Conservation (phyloP, 1,140 invertebrate genomes). For the Drosophila tristis region DNA sequence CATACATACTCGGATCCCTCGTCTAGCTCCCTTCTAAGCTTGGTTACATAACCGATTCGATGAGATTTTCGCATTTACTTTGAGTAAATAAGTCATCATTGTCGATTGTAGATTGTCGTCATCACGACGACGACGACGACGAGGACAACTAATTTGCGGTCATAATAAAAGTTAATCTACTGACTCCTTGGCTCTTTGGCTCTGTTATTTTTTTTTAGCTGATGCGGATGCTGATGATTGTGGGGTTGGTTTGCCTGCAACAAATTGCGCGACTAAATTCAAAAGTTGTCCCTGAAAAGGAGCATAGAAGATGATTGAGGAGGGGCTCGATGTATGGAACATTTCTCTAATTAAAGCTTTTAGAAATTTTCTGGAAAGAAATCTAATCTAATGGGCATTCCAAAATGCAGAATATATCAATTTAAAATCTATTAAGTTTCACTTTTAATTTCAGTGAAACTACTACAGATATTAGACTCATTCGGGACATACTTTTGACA, state of each 20-base stretch:
- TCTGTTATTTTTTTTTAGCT: slow-evolving; percentile 7
- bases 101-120: slow-evolving; percentile 76
- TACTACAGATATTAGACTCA: no score
- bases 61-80: slow-evolving; percentile 38
- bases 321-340: background rate
- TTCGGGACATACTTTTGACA: no score
- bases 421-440: no score
- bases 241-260: slow-evolving; percentile 23
- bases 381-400: no score
- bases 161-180: slow-evolving; percentile 84
- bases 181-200: slow-evolving; percentile 63
- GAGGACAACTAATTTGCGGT: slow-evolving; percentile 84
- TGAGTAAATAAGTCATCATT: slow-evolving; percentile 81
- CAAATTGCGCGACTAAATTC: slow-evolving; percentile 58
- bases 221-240: slow-evolving; percentile 3
- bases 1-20: background rate
- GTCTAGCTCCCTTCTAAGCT: slow-evolving; percentile 44
- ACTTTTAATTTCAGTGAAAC: no score
- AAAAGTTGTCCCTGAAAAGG: slow-evolving; percentile 8
- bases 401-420: no score
- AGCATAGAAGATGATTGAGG: background rate
- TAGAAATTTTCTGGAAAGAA: no score
- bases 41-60: slow-evolving; percentile 48
- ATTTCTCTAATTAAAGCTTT: no score
- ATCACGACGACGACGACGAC: slow-evolving; percentile 67